A percentile compares a stretch with the other conserved stretches of the same genome.
phyloP scores from a whole-genome alignment of 1,140 invertebrate genomes.

The Drosophila ficusphila region DNA sequence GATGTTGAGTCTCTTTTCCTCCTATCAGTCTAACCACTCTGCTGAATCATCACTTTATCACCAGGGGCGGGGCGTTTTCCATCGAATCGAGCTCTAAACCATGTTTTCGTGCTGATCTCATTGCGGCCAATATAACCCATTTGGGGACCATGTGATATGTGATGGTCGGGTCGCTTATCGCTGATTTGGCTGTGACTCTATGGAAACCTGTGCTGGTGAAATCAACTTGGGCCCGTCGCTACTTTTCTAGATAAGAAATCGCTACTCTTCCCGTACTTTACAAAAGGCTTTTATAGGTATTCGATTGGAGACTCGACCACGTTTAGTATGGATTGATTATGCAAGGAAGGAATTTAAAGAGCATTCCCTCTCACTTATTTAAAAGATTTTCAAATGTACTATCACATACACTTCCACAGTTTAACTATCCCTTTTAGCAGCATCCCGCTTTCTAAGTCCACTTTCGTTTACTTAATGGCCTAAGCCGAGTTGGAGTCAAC shows the following conservation, averaged over 20 bases:
- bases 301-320: constrained; percentile 38
- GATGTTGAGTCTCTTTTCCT: background rate
- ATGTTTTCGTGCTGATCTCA: constrained; percentile 10
- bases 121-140: constrained; percentile 12
- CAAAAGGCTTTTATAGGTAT: constrained; percentile 39
- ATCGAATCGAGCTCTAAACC: background rate
- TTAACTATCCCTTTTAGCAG: no score
- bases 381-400: background rate
- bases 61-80: constrained; percentile 2
- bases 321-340: constrained; percentile 11
- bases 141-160: constrained; percentile 61
- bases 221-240: constrained; percentile 30
- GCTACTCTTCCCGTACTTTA: constrained; percentile 23
- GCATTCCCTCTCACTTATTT: background rate
- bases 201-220: constrained; percentile 50
- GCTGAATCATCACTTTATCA: constrained; percentile 19
- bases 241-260: constrained; percentile 44
- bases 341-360: constrained; percentile 2
- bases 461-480: constrained; percentile 22
- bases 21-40: background rate
- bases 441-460: background rate
- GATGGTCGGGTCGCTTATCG: constrained; percentile 43
- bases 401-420: background rate
- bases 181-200: constrained; percentile 35
- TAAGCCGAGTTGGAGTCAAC: constrained; percentile 35